Evolutionary conservation across 2,888 invertebrate species (phyloP).

Genomic region (Drosophila merina): DNA sequence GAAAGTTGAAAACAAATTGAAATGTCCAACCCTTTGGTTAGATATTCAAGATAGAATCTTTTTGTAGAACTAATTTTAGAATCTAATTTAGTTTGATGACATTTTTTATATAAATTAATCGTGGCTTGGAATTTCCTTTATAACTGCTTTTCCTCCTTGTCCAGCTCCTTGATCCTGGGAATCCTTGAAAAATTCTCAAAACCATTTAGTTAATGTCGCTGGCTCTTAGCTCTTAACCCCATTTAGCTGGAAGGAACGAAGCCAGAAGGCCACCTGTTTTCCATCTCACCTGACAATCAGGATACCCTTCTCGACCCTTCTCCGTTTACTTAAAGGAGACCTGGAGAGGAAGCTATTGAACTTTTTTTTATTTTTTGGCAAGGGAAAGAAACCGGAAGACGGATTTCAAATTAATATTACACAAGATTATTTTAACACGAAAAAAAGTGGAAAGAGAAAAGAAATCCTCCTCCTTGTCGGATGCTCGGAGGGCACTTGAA

Average conservation of each 20-base stretch:
- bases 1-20: conserved; percentile 36
- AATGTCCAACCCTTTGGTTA: background rate
- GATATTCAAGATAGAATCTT: background rate
- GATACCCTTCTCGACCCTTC: conserved; percentile 5
- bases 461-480: background rate
- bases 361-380: background rate
- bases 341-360: background rate
- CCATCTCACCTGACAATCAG: background rate
- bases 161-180: background rate
- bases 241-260: conserved; percentile 23
- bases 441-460: background rate
- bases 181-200: conserved; percentile 42
- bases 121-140: background rate
- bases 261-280: conserved; percentile 10
- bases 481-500: conserved; percentile 64
- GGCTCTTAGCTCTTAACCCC: conserved; percentile 62
- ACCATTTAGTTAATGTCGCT: conserved; percentile 53
- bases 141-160: background rate
- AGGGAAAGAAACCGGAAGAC: conserved; percentile 1
- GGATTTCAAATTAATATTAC: conserved; percentile 36
- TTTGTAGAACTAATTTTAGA: background rate
- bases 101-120: background rate
- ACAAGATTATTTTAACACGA: conserved; percentile 34
- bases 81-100: background rate
- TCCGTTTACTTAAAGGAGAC: background rate